Evolutionary conservation across 2,113 vertebrate genomes (phyloP).

Genomic region (Cephalopholis sonnerati): DNA sequence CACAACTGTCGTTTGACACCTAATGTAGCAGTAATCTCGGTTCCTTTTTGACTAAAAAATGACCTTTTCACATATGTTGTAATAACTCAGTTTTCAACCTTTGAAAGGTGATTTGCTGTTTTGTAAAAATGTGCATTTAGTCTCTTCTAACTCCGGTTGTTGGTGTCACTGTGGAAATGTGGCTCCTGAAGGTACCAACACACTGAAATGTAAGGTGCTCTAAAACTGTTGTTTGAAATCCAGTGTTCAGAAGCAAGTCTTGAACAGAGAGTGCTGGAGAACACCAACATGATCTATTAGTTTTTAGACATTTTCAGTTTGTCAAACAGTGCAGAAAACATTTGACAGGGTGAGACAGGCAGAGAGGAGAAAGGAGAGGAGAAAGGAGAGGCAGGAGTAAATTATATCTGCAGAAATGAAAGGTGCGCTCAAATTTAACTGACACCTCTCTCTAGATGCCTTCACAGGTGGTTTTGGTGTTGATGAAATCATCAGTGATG

Average conservation of each 20-base stretch:
- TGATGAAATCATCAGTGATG: background rate
- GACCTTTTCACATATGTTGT: background rate
- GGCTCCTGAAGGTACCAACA: background rate
- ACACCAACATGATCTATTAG: background rate
- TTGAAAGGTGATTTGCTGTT: background rate
- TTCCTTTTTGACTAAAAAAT: background rate
- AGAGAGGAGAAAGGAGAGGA: slow-evolving; percentile 36
- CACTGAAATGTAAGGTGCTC: background rate
- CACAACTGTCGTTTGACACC: background rate
- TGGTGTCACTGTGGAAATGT: background rate
- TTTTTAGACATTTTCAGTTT: slow-evolving; percentile 45
- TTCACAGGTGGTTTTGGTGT: background rate
- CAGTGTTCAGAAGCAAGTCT: background rate
- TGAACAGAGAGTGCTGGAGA: background rate
- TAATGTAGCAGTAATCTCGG: no score
- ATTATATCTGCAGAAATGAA: slow-evolving; percentile 47
- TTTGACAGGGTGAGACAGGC: slow-evolving; percentile 58
- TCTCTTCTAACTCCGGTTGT: background rate
- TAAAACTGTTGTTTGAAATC: background rate
- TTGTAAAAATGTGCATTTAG: background rate
- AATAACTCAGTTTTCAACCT: background rate
- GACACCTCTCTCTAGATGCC: background rate
- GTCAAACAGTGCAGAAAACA: slow-evolving; percentile 46
- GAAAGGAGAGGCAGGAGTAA: slow-evolving; percentile 49
- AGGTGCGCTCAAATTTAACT: slow-evolving; percentile 37